phyloP scores from a whole-genome alignment of 1,140 invertebrate genomes.

The Bombus terrestris region DNA sequence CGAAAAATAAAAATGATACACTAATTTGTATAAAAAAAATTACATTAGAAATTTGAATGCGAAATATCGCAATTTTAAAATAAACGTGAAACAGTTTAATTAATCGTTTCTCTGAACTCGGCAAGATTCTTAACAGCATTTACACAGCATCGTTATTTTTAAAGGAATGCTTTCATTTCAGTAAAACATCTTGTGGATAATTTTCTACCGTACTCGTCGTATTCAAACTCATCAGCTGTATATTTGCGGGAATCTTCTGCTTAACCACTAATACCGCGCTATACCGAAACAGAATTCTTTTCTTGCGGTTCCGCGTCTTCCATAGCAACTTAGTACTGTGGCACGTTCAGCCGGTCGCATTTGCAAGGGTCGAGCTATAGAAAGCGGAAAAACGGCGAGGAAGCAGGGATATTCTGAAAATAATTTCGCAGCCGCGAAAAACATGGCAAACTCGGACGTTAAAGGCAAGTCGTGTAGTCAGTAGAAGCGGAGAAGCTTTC shows the following conservation, averaged over 20 bases:
- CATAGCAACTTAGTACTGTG: neutral
- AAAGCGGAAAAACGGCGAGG: slow-evolving; percentile 27
- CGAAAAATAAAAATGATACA: too few species aligned
- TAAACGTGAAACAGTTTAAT: neutral
- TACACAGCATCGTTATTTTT: too few species aligned
- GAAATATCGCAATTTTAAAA: neutral
- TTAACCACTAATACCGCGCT: neutral
- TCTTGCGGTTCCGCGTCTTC: neutral
- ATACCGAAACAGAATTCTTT: slow-evolving; percentile 12
- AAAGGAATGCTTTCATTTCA: neutral
- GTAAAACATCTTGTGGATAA: neutral
- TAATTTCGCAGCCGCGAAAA: slow-evolving; percentile 59
- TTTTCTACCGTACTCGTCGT: neutral
- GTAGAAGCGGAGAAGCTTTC: slow-evolving; percentile 54
- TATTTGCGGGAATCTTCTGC: neutral
- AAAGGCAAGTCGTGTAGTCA: slow-evolving; percentile 58
- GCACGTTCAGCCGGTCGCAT: slow-evolving; percentile 1
- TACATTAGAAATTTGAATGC: neutral
- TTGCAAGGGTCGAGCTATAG: neutral
- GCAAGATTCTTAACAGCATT: neutral
- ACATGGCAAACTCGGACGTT: slow-evolving; percentile 56
- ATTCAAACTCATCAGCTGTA: neutral
- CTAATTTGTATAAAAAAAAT: neutral
- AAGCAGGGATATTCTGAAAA: slow-evolving; percentile 60
- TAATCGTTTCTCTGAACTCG: neutral